phyloP scores from a whole-genome alignment of 2,888 invertebrate genomes.

The Orchestes rusci region DNA sequence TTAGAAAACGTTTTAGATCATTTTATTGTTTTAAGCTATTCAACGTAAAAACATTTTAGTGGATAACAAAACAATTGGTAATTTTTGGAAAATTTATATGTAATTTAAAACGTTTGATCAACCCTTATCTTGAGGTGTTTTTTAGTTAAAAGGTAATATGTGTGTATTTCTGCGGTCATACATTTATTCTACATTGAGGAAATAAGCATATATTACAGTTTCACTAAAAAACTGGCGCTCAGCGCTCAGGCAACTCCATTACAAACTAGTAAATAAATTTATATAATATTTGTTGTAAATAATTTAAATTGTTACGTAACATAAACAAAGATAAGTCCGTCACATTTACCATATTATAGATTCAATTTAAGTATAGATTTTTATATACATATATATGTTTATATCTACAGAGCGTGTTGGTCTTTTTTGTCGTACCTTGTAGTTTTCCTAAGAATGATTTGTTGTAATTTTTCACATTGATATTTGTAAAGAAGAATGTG shows the following conservation, averaged over 20 bases:
- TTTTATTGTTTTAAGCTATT: too few species aligned
- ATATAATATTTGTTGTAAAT: constrained; percentile 12
- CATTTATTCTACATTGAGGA: neutral
- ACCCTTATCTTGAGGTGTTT: too few species aligned
- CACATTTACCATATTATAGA: constrained; percentile 15
- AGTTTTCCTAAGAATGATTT: too few species aligned
- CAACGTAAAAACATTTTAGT: too few species aligned
- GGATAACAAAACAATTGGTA: too few species aligned
- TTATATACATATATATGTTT: constrained; percentile 19
- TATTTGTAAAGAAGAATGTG: constrained; percentile 6
- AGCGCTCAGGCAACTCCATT: constrained; percentile 22
- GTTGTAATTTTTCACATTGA: too few species aligned
- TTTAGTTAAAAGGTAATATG: too few species aligned
- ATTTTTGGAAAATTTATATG: too few species aligned
- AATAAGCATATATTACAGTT: constrained; percentile 11
- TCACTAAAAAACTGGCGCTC: constrained; percentile 13
- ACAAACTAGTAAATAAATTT: constrained; percentile 15
- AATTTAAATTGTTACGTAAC: constrained; percentile 18
- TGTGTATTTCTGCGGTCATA: too few species aligned
- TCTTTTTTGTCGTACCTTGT: constrained; percentile 9
- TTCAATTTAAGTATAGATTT: constrained; percentile 15
- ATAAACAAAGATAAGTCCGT: constrained; percentile 12
- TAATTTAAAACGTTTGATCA: too few species aligned
- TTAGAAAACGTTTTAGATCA: too few species aligned
- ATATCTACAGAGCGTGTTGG: too few species aligned